A percentile compares a stretch with the other conserved stretches of the same genome.
These are phyloP conservation scores for Aurelia sp. DNA, from an alignment of 30 jellyfish, hydroid and myxozoan genomes.

Conservation along the genomic window DNA sequence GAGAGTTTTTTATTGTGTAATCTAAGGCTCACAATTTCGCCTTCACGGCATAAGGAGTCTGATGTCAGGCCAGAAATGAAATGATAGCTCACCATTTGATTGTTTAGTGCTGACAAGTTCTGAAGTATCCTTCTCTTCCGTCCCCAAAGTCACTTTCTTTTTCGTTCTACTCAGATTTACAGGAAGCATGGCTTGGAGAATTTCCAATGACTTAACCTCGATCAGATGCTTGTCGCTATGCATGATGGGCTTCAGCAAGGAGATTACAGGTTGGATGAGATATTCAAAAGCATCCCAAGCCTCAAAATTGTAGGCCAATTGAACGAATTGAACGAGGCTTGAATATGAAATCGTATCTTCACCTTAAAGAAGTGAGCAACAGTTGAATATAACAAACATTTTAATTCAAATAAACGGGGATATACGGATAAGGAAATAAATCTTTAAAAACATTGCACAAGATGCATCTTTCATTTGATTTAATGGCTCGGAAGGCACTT, in stretches of 20 bases:
- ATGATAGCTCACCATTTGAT: constrained; percentile 33
- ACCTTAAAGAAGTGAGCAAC: not conserved
- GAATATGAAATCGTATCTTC: constrained; percentile 51
- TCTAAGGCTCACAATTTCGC: no score
- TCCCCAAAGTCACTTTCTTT: constrained; percentile 65
- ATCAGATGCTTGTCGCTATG: constrained; percentile 11
- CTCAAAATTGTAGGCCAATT: constrained; percentile 84
- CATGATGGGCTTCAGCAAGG: constrained; percentile 6
- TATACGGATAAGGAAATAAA: no score
- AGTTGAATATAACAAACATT: no score
- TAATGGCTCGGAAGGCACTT: no score
- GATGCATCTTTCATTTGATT: no score
- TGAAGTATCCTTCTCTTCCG: constrained; percentile 66
- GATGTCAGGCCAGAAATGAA: not conserved
- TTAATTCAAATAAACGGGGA: no score
- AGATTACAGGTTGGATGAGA: constrained; percentile 58
- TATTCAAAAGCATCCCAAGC: constrained; percentile 85
- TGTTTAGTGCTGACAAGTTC: constrained; percentile 49
- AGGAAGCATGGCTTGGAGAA: constrained; percentile 69
- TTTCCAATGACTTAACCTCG: constrained; percentile 64
- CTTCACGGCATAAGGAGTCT: no score
- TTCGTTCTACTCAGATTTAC: constrained; percentile 45
- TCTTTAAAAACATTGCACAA: no score
- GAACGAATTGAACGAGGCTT: constrained; percentile 67
- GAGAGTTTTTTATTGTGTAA: no score